A percentile compares a stretch with the other conserved stretches of the same genome.
phyloP scores from a whole-genome alignment of 2,888 invertebrate genomes.

The Auanema sp. region DNA sequence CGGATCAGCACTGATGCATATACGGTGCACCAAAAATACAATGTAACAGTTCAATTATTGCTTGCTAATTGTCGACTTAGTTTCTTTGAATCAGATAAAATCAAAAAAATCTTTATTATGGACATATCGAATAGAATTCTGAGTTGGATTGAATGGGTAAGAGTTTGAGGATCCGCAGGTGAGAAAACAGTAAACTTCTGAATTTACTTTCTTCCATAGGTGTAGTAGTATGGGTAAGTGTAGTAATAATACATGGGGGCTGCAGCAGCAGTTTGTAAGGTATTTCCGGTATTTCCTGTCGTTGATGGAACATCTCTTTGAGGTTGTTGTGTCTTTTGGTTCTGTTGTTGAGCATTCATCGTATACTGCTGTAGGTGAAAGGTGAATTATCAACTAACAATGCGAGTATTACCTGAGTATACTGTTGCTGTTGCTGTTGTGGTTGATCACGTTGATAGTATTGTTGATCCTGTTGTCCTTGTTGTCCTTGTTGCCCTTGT shows the following conservation, averaged over 20 bases:
- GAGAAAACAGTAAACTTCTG: neutral
- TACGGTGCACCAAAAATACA: no score
- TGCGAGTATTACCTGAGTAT: neutral
- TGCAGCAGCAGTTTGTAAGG: constrained; percentile 21
- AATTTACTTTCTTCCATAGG: constrained; percentile 33
- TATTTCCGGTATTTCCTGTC: constrained; percentile 1
- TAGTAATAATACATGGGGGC: constrained; percentile 35
- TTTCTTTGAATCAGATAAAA: no score
- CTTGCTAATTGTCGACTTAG: no score
- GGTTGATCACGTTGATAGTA: constrained; percentile 12
- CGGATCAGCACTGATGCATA: no score
- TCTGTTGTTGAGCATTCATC: no score
- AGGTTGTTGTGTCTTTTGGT: neutral
- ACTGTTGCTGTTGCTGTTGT: constrained; percentile 11
- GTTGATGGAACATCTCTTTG: constrained; percentile 8
- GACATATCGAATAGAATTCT: no score
- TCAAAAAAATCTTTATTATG: no score
- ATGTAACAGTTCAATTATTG: no score
- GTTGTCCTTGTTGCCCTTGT: constrained; percentile 1
- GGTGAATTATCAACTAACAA: neutral
- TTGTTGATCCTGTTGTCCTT: neutral
- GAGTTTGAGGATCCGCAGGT: no score
- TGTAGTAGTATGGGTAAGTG: constrained; percentile 33
- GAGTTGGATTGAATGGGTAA: no score
- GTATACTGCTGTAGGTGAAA: no score